These are phyloP conservation scores for Axea sp. DNA, from an alignment of 2,888 invertebrate species.

Conservation along the genomic window DNA sequence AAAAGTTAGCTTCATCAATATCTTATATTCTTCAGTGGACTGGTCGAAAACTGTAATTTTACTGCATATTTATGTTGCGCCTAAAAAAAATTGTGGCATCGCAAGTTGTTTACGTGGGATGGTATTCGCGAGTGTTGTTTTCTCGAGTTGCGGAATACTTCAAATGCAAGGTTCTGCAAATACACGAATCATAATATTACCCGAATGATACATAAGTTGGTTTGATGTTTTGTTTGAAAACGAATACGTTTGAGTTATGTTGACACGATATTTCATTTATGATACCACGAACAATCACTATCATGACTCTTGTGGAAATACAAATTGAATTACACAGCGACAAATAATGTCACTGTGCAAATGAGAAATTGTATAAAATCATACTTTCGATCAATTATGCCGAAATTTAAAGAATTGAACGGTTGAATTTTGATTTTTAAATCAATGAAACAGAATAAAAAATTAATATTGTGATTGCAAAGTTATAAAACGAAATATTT, in stretches of 20 bases:
- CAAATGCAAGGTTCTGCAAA: slow-evolving; percentile 39
- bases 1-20: too few species aligned
- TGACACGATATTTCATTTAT: slow-evolving; percentile 35
- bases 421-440: too few species aligned
- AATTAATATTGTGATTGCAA: too few species aligned
- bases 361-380: too few species aligned
- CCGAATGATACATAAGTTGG: slow-evolving; percentile 28
- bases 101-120: slow-evolving; percentile 34
- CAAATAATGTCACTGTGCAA: too few species aligned
- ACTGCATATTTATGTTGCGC: slow-evolving; percentile 1
- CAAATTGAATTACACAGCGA: slow-evolving; percentile 5
- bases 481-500: too few species aligned
- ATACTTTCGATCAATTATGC: too few species aligned
- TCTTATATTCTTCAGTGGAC: too few species aligned
- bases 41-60: too few species aligned
- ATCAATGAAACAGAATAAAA: too few species aligned
- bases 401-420: too few species aligned
- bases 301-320: slow-evolving; percentile 18
- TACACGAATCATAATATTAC: slow-evolving; percentile 52
- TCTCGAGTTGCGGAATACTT: slow-evolving; percentile 14
- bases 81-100: slow-evolving; percentile 37
- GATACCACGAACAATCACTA: slow-evolving; percentile 32
- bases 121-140: slow-evolving; percentile 28
- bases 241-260: slow-evolving; percentile 38
- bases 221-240: slow-evolving; percentile 49